phyloP scores from a whole-genome alignment of 2,797 vertebrate genomes.

The Vespertilio murinus region DNA sequence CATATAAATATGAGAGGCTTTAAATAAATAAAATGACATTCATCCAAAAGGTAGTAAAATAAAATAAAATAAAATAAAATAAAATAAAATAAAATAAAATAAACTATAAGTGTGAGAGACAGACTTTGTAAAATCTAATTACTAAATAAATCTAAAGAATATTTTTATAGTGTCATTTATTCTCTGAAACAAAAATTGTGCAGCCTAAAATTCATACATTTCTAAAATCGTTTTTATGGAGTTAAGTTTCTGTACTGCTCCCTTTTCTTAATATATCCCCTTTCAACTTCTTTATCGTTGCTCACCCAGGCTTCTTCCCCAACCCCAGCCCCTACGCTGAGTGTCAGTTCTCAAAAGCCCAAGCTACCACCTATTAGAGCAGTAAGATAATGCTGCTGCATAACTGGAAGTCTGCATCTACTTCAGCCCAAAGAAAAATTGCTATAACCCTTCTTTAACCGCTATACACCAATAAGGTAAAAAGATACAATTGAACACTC shows the following conservation, averaged over 20 bases:
- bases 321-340: not conserved
- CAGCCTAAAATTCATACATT: not conserved
- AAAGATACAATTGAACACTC: not conserved
- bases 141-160: not conserved
- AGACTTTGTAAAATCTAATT: not conserved
- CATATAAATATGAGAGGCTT: not conserved
- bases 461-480: not conserved
- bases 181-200: not conserved
- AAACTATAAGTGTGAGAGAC: not conserved
- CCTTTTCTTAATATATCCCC: not conserved
- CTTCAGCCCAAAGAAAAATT: not conserved
- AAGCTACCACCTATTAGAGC: not conserved
- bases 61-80: no score
- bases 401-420: not conserved
- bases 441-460: not conserved
- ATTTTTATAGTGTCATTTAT: not conserved
- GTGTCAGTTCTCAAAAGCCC: not conserved
- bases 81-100: no score
- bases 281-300: not conserved
- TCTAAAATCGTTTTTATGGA: constrained; percentile 30
- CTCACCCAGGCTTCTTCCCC: not conserved
- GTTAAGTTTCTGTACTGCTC: not conserved
- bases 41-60: not conserved
- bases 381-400: constrained; percentile 7
- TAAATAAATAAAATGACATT: not conserved